Evolutionary conservation across 1,140 invertebrate genomes (phyloP).

Genomic region (Papilio glaucus): DNA sequence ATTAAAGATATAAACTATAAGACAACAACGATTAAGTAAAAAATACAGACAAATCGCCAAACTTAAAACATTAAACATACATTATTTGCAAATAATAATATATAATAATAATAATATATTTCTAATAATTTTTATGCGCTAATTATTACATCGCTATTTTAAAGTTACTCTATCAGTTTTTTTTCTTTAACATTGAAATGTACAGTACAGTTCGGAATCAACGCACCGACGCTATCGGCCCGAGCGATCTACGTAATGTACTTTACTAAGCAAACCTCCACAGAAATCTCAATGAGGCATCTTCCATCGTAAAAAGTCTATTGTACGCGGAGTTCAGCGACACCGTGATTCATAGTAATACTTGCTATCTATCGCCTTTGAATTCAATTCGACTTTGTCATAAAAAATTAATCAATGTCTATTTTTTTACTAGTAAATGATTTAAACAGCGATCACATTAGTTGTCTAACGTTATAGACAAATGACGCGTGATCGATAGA

Average conservation of each 20-base stretch:
- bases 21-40: no score
- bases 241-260: slow-evolving; percentile 14
- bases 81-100: no score
- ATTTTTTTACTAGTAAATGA: slow-evolving; percentile 21
- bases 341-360: slow-evolving; percentile 57
- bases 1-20: no score
- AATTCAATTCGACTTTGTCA: slow-evolving; percentile 51
- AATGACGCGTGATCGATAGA: slow-evolving; percentile 25
- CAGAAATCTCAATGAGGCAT: slow-evolving; percentile 54
- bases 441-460: slow-evolving; percentile 21
- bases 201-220: slow-evolving; percentile 6
- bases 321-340: slow-evolving; percentile 58
- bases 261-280: slow-evolving; percentile 28
- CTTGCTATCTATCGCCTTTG: slow-evolving; percentile 51
- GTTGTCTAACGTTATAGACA: slow-evolving; percentile 18
- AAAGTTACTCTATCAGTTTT: neutral
- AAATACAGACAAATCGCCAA: no score
- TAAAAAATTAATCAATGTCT: slow-evolving; percentile 48
- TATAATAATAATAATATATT: no score
- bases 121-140: no score
- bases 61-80: no score
- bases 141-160: no score
- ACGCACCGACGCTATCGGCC: slow-evolving; percentile 5
- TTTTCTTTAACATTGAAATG: slow-evolving; percentile 3
- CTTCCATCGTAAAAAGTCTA: slow-evolving; percentile 55